Evolutionary conservation across 2,888 invertebrate species (phyloP), one percentile per base, ranked within the genome.

Genomic region (Nemotelus nigrinus): DNA sequence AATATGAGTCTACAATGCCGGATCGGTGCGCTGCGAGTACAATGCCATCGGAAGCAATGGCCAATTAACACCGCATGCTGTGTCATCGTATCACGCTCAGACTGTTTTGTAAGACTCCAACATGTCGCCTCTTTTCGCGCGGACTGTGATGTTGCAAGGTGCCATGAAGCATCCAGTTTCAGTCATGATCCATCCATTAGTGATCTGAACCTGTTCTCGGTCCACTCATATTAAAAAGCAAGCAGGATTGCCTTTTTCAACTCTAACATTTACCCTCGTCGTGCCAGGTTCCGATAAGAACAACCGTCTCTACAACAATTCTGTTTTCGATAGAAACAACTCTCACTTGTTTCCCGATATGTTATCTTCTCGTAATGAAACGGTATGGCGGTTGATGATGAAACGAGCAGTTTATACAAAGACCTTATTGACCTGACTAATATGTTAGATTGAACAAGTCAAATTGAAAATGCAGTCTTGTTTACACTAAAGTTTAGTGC

Each of bases 111-210:
- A 41, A 50, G 39, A 10, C 25, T 47, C 8, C 70, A 53, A 45
- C 43, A 43, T 44, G n/a, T 70, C 47, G 43, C 25, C 70, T 53
- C 10, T 39, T 43, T 2, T 10, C 3, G 7, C 8, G 47, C 47
- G 4, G 47, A 47, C 4, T 65, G 6, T 6, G 65, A 25, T 65
- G 65, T 55, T 70, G 70, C 10, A 70, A 70, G 53, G 53, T 70
- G 70, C n/a, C 55, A 53, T n/a, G 70, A 53, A n/a, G 55, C 55
- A 70, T 70, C 41, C 53, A 53, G 10, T 41, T 55, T 55, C 44
- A 53, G 53, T 70, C 70, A 70, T 70, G 70, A 70, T 70, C 55
- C 70, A 70, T 47, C 55, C 63, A 63, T 70, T 70, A 70, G 41
- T 44, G 55, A 55, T 8, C 55, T 53, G 70, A 70, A 70, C 70